Evolutionary conservation across 2,797 vertebrate genomes (phyloP), one percentile per base, ranked within the genome.

Genomic region (Petrocephalus schoutedeni): DNA sequence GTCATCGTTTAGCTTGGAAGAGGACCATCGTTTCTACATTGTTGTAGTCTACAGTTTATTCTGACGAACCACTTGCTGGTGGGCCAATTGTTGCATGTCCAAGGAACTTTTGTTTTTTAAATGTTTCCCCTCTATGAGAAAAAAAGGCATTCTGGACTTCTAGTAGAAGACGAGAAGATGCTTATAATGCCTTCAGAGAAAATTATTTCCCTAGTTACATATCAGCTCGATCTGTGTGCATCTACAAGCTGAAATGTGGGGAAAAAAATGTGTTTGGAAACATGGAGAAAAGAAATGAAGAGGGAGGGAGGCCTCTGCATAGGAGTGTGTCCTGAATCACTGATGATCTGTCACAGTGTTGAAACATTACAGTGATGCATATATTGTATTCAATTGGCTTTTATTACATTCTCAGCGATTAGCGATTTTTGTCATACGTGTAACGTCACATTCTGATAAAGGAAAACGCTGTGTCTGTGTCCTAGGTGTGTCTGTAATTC

Each of bases 51-150:
- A 92, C 92, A 93, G 92, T 93, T 95, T 93, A 93, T 93, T 93
- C 88, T 93, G 94, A 59, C 12, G 53, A 95, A 92, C 90, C 94
- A 93, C 91, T 95, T 94, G 94, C 95, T 92, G 91, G 92, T 94
- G 95, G 94, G 94, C 93, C 94, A 93, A 94, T 94, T 92, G 94
- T 95, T 96, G 95, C 95, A 96, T 96, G 95, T 95, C 93, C 90
- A 92, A 95, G 93, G 93, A 94, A 93, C 94, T 49, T 23, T 67
- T 67, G 1, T 28, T 86, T 82, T 54, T 5, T 10, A 14, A 84
- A 71, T 87, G 94, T 94, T 92, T 93, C 92, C 94, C 87, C 58
- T 91, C 92, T 94, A 93, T 92, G 93, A 94, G 93, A 86, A 91
- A 28, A 28, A 92, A 92, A 94, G 94, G 92, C 94, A 93, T 94